These are phyloP conservation scores for Neotragus pygmaeus DNA, from an alignment of 2,113 vertebrate genomes.

Conservation along the genomic window DNA sequence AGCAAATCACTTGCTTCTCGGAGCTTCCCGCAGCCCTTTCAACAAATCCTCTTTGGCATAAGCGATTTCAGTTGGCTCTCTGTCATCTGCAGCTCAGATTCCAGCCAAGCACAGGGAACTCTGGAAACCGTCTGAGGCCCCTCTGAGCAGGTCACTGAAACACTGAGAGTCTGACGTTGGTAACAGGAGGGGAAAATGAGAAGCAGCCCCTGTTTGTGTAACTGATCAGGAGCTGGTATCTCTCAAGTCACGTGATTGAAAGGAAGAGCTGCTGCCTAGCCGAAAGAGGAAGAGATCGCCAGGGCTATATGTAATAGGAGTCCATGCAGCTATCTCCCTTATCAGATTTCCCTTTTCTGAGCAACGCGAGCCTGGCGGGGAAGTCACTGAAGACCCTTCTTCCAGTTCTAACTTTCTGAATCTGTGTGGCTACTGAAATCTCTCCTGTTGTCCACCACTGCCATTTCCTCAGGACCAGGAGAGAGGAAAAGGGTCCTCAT, in stretches of 20 bases:
- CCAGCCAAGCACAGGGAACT: neutral
- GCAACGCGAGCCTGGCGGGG: fast-evolving
- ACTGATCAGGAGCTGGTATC: neutral
- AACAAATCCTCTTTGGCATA: neutral
- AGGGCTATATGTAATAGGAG: neutral
- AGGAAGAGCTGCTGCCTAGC: neutral
- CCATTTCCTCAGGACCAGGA: neutral
- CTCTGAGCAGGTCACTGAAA: neutral
- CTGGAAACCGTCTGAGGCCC: neutral
- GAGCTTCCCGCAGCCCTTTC: neutral
- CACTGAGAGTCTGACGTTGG: neutral
- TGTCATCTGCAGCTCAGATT: neutral
- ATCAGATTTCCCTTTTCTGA: conserved; percentile 12
- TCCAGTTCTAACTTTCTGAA: neutral
- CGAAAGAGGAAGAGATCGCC: neutral
- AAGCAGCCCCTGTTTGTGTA: neutral
- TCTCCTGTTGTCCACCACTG: neutral
- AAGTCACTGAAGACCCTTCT: neutral
- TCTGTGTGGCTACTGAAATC: neutral
- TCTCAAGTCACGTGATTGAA: neutral
- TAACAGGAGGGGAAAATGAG: neutral
- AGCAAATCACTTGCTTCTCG: neutral
- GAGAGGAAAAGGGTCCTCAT: neutral
- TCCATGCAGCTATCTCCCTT: neutral
- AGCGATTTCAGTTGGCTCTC: neutral